phyloP scores from a whole-genome alignment of 2,797 vertebrate genomes.

The Arrhamphus sclerolepis region DNA sequence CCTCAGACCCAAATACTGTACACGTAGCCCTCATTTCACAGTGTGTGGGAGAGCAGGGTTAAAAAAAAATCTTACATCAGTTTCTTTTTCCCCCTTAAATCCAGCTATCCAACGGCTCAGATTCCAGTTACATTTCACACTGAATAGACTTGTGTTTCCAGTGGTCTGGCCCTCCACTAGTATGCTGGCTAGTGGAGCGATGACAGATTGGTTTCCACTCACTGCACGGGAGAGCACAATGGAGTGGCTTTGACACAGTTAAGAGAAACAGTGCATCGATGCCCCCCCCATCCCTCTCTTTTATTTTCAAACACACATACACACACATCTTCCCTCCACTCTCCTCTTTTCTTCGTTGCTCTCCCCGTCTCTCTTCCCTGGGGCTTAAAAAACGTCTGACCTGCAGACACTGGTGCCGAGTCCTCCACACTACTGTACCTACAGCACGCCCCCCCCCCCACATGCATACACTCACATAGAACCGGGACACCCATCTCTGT shows the following conservation, averaged over 20 bases:
- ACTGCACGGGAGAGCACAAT: conserved; percentile 75
- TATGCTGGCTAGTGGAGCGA: conserved; percentile 75
- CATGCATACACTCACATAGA: conserved; percentile 31
- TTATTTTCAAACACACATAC: conserved; percentile 17
- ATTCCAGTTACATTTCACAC: conserved; percentile 74
- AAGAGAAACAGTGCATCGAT: conserved; percentile 76
- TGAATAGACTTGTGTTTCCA: conserved; percentile 77
- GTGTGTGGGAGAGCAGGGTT: conserved; percentile 63
- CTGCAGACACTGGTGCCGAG: conserved; percentile 76
- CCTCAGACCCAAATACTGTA: conserved; percentile 62
- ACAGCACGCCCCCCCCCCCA: conserved; percentile 59
- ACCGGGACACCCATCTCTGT: conserved; percentile 66
- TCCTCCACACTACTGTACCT: conserved; percentile 76
- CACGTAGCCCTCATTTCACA: conserved; percentile 69
- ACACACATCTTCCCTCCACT: conserved; percentile 17
- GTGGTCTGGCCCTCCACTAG: conserved; percentile 61
- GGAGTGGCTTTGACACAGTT: conserved; percentile 76
- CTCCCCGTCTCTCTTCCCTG: conserved; percentile 63
- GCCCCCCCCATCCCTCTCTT: conserved; percentile 44
- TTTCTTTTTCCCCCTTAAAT: conserved; percentile 40
- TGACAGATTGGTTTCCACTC: conserved; percentile 80
- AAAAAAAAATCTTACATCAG: conserved; percentile 64
- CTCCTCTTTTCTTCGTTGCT: conserved; percentile 35
- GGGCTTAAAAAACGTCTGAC: conserved; percentile 80
- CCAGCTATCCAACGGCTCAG: conserved; percentile 62